Evolutionary conservation across 2,797 vertebrate genomes (phyloP).

Genomic region (Calcarius lapponicus): DNA sequence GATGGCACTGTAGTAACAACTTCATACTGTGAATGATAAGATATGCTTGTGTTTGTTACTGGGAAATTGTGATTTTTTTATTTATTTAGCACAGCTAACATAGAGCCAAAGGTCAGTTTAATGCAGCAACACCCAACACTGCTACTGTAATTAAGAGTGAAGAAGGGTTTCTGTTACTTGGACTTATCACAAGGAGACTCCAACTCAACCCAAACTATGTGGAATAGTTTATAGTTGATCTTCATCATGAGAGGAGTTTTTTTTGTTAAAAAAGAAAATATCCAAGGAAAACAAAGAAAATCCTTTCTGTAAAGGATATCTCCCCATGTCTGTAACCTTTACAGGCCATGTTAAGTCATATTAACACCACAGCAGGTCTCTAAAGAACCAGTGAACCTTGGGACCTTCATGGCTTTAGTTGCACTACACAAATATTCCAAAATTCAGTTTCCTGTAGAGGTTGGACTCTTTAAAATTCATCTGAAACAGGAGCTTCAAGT

Average conservation of each 20-base stretch:
- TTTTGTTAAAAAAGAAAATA: neutral
- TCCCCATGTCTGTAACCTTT: neutral
- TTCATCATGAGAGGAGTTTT: neutral
- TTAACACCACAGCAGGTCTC: neutral
- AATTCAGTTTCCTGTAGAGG: neutral
- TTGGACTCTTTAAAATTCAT: neutral
- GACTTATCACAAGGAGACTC: neutral
- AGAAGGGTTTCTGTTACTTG: conserved; percentile 14
- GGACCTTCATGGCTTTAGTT: neutral
- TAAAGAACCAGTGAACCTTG: neutral
- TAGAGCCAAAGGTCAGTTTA: conserved; percentile 41
- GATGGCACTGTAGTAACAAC: conserved; percentile 77
- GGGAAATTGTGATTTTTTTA: conserved; percentile 16
- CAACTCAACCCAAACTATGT: neutral
- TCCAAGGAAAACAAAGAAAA: neutral
- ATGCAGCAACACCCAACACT: neutral
- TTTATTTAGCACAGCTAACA: conserved; percentile 36
- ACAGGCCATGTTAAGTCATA: neutral
- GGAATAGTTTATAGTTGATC: neutral
- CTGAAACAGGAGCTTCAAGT: neutral
- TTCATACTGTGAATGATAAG: conserved; percentile 52
- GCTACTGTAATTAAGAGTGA: conserved; percentile 35
- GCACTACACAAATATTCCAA: neutral
- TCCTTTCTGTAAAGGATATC: neutral
- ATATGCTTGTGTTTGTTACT: conserved; percentile 38